Conservation (phyloP, 2,888 invertebrate species). For the Drosophila cracens region DNA sequence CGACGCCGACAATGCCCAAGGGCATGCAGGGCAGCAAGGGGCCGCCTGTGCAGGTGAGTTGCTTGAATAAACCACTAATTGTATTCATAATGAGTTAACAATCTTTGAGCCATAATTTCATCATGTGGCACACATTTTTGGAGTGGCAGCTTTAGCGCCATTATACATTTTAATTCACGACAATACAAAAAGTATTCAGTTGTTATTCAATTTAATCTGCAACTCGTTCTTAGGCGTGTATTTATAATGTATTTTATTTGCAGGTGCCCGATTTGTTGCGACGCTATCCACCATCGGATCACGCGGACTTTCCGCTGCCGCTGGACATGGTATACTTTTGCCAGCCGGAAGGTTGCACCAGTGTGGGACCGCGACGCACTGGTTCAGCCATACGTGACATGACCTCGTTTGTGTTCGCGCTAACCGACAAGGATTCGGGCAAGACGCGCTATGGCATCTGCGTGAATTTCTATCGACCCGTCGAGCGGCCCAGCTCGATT, state of each 20-base stretch:
- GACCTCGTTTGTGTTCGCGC: conserved; percentile 98
- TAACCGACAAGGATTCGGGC: conserved; percentile 99
- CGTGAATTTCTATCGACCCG: conserved; percentile 98
- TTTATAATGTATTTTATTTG: not conserved
- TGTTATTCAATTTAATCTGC: not conserved
- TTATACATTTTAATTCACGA: not conserved
- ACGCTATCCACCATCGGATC: conserved; percentile 97
- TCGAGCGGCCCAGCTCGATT: conserved; percentile 87
- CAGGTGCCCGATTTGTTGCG: conserved; percentile 97
- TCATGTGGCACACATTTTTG: not conserved
- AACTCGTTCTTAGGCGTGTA: not conserved
- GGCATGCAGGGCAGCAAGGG: conserved; percentile 87
- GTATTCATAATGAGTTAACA: conserved; percentile 5
- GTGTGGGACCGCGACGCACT: conserved; percentile 94
- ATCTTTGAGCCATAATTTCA: not conserved
- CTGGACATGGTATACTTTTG: conserved; percentile 99
- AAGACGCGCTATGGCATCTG: conserved; percentile 98
- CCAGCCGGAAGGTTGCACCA: conserved; percentile 99
- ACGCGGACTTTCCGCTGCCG: conserved; percentile 98
- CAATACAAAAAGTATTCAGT: not conserved
- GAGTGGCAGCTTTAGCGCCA: not conserved
- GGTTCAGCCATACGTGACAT: conserved; percentile 91
- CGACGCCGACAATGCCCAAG: conserved; percentile 86
- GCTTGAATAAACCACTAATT: not conserved
- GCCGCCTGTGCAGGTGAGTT: conserved; percentile 91